A percentile compares a stretch with the other conserved stretches of the same genome.
Conservation (phyloP, 1,140 invertebrate species). For the Patella vulgata region DNA sequence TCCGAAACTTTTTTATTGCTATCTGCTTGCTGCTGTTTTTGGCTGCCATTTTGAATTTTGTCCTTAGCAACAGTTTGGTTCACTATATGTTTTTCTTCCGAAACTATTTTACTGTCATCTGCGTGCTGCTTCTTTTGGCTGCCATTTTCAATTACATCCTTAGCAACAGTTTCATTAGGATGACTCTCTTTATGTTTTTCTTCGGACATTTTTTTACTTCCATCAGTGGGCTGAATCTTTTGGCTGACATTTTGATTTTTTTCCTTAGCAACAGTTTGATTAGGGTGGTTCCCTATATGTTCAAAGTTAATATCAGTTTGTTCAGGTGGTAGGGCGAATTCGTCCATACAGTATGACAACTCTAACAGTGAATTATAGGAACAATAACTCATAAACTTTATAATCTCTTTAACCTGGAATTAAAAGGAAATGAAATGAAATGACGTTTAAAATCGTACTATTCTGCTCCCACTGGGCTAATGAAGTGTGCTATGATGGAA, state of each 20-base stretch:
- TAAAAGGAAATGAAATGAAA: too few species aligned
- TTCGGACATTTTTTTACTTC: background rate
- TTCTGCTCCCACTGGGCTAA: too few species aligned
- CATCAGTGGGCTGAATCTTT: background rate
- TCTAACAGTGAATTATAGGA: conserved; percentile 93
- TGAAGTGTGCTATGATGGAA: too few species aligned
- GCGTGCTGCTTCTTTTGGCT: background rate
- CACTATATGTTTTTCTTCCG: conserved; percentile 3
- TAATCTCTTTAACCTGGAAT: conserved; percentile 79
- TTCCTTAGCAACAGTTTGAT: background rate
- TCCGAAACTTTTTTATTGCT: background rate
- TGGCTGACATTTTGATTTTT: background rate
- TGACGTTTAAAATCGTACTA: too few species aligned
- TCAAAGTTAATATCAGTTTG: conserved; percentile 8
- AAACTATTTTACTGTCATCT: background rate
- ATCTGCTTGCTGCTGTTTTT: background rate
- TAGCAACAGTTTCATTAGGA: background rate
- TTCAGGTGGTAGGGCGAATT: conserved; percentile 74
- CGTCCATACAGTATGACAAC: conserved; percentile 88
- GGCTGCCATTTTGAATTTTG: too few species aligned
- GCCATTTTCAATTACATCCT: background rate
- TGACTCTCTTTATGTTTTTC: background rate
- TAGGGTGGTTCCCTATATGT: background rate
- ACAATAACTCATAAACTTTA: conserved; percentile 83
- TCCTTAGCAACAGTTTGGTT: background rate